These are phyloP conservation scores for Microcebus tavaratra DNA, from an alignment of 2,113 vertebrate genomes.

Conservation along the genomic window DNA sequence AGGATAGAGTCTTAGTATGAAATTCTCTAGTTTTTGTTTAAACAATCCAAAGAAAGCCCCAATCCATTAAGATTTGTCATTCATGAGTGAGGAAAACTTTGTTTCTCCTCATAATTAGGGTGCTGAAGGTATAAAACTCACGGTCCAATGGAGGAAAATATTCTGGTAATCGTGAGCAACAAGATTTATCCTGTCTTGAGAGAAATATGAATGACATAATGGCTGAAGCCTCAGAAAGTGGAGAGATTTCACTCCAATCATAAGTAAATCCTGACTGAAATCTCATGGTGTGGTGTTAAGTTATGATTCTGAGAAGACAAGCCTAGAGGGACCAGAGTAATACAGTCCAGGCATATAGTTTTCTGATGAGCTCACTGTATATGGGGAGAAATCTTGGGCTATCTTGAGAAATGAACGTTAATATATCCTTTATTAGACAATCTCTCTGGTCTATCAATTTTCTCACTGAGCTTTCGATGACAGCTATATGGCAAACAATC, in stretches of 20 bases:
- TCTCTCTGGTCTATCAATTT: conserved; percentile 49
- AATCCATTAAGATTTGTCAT: neutral
- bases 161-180: neutral
- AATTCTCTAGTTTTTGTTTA: conserved; percentile 8
- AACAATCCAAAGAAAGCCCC: neutral
- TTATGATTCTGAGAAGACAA: conserved; percentile 63
- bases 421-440: conserved; percentile 61
- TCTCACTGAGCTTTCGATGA: conserved; percentile 51
- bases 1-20: neutral
- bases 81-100: neutral
- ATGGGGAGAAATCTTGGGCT: conserved; percentile 47
- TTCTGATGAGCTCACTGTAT: conserved; percentile 75
- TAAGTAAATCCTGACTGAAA: conserved; percentile 67
- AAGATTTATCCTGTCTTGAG: conserved; percentile 52
- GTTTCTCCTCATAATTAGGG: conserved; percentile 38
- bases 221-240: conserved; percentile 4
- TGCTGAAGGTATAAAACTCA: conserved; percentile 3
- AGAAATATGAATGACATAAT: conserved; percentile 54
- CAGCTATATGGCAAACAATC: conserved; percentile 51
- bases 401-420: conserved; percentile 63
- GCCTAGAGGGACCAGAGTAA: conserved; percentile 65
- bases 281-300: conserved; percentile 50
- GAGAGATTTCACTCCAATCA: conserved; percentile 57
- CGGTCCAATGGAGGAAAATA: neutral
- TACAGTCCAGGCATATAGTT: conserved; percentile 75